Conservation (phyloP, 1,140 invertebrate species). For the Drosophila quadrilineata region DNA sequence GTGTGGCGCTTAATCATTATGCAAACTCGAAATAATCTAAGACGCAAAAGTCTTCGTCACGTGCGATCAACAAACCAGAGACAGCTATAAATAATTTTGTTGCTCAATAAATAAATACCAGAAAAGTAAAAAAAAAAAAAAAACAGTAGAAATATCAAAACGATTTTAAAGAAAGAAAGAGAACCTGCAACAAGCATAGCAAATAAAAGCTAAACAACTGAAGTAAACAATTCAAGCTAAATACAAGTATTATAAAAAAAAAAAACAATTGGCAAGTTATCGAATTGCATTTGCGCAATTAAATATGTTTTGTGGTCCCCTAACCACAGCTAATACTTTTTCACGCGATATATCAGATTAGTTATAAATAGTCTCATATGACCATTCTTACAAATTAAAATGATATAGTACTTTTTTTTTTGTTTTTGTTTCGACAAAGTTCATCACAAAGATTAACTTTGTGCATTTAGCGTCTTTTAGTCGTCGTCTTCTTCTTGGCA, state of each 20-base stretch:
- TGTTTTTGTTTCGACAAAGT: background rate
- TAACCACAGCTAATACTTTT: too few relatives aligned
- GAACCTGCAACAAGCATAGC: background rate
- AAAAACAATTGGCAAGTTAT: too few relatives aligned
- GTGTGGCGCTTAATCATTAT: constrained; percentile 35
- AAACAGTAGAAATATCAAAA: constrained; percentile 1
- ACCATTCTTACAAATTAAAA: too few relatives aligned
- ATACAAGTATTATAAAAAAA: too few relatives aligned
- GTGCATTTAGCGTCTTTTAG: too few relatives aligned
- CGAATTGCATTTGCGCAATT: too few relatives aligned
- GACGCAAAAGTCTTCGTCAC: constrained; percentile 55
- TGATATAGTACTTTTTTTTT: too few relatives aligned
- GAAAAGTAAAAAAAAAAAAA: constrained; percentile 8
- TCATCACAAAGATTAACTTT: too few relatives aligned
- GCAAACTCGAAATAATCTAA: constrained; percentile 34
- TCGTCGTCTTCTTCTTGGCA: background rate
- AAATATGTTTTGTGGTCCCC: too few relatives aligned
- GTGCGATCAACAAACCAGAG: constrained; percentile 38
- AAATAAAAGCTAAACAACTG: background rate
- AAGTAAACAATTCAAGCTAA: too few relatives aligned
- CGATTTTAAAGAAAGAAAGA: constrained; percentile 12
- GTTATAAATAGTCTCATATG: too few relatives aligned
- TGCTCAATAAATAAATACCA: constrained; percentile 21
- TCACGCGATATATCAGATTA: too few relatives aligned
- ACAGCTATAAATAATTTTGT: constrained; percentile 42